Conservation (phyloP, 1,140 invertebrate species). For the Drosophila parvula region DNA sequence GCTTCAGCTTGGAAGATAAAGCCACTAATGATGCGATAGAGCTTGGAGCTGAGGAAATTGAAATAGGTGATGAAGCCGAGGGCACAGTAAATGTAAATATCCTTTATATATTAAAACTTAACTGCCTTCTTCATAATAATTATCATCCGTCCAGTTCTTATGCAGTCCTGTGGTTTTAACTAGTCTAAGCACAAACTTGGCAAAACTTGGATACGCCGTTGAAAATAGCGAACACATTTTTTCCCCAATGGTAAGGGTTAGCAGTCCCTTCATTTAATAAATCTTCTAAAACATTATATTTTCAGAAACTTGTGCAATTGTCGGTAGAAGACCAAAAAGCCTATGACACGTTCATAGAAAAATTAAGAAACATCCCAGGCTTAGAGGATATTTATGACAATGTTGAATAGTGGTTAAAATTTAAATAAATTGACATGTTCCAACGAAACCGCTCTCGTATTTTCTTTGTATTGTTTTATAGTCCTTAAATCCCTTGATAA, state of each 20-base stretch:
- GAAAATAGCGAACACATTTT: slow-evolving; percentile 64
- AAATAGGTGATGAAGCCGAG: slow-evolving; percentile 83
- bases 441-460: too few species aligned
- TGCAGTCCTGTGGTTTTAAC: slow-evolving; percentile 51
- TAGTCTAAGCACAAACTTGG: slow-evolving; percentile 37
- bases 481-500: too few species aligned
- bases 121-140: not conserved
- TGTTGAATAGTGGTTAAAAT: slow-evolving; percentile 43
- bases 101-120: not conserved
- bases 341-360: slow-evolving; percentile 57
- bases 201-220: slow-evolving; percentile 48
- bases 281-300: not conserved
- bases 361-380: slow-evolving; percentile 54
- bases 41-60: slow-evolving; percentile 87
- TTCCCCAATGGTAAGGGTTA: slow-evolving; percentile 50
- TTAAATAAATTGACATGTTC: not conserved
- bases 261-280: not conserved
- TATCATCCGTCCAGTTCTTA: slow-evolving; percentile 39
- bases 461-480: not conserved
- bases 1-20: slow-evolving; percentile 84
- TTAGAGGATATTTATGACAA: slow-evolving; percentile 73
- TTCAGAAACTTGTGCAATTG: slow-evolving; percentile 54
- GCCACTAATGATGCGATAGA: slow-evolving; percentile 88
- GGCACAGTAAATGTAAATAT: slow-evolving; percentile 83
- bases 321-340: slow-evolving; percentile 48